Percentiles rank a stretch among this genome's conserved stretches.
Conservation (phyloP, 2,888 invertebrate species). For the Archaeoteleia sp. region DNA sequence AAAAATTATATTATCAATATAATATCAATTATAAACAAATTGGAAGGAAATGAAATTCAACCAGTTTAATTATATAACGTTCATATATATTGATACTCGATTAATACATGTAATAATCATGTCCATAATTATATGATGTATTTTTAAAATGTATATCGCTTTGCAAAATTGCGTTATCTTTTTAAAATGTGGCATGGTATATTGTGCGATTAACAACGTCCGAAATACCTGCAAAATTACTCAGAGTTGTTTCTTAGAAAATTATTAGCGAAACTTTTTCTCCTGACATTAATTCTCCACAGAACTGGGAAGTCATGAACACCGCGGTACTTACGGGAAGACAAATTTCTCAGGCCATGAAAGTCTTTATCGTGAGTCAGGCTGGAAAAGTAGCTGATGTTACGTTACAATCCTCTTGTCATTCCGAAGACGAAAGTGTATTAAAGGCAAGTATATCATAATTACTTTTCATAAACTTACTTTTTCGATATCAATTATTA, state of each 20-base stretch:
- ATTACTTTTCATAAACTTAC: conserved; percentile 1
- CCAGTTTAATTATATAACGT: no score
- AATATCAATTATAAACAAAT: no score
- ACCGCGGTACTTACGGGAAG: conserved; percentile 95
- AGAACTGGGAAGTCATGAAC: conserved; percentile 97
- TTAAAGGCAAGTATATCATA: conserved; percentile 84
- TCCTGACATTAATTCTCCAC: conserved; percentile 64
- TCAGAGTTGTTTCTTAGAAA: conserved; percentile 15
- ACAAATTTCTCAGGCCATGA: conserved; percentile 95
- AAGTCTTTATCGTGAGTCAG: conserved; percentile 95
- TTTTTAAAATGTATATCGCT: no score
- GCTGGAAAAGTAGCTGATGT: conserved; percentile 96
- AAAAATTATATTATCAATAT: no score
- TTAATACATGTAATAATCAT: no score
- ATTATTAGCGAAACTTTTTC: conserved; percentile 30
- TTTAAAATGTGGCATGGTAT: no score
- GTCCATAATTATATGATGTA: no score
- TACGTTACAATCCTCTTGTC: conserved; percentile 94
- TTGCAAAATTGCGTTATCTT: no score
- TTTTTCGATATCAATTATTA: no score
- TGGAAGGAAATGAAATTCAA: no score
- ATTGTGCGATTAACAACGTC: no score
- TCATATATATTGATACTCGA: no score
- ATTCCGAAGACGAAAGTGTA: conserved; percentile 96
- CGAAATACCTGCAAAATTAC: conserved; percentile 35